A percentile compares a stretch with the other conserved stretches of the same genome.
Evolutionary conservation across 2,888 invertebrate genomes (phyloP).

Genomic region (Alloplasta piceator): DNA sequence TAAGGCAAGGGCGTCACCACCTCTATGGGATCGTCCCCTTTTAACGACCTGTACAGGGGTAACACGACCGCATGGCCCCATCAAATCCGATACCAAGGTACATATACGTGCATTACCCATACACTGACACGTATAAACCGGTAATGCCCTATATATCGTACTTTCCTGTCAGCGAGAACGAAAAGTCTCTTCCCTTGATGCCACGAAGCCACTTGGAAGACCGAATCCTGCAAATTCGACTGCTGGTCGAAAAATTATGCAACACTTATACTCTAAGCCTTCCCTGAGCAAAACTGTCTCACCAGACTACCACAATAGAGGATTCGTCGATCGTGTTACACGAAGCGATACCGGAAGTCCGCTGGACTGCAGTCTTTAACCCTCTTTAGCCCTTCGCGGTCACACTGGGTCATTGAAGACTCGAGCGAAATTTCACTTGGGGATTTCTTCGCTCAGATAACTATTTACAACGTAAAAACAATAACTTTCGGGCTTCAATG

Average conservation of each 20-base stretch:
- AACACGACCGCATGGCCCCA: conserved; percentile 77
- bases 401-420: too few relatives aligned
- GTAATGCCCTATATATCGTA: conserved; percentile 47
- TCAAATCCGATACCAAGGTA: conserved; percentile 76
- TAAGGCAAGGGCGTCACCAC: conserved; percentile 69
- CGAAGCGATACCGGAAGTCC: conserved; percentile 41
- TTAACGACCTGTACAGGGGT: conserved; percentile 77
- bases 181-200: conserved; percentile 42
- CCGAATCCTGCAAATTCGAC: conserved; percentile 37
- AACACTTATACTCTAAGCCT: conserved; percentile 13
- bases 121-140: conserved; percentile 23
- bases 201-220: conserved; percentile 55
- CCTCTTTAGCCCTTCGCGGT: too few relatives aligned
- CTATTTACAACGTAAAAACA: too few relatives aligned
- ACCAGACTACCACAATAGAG: conserved; percentile 9
- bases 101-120: too few relatives aligned
- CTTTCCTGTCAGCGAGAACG: conserved; percentile 34
- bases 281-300: conserved; percentile 5
- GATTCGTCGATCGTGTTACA: conserved; percentile 58
- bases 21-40: conserved; percentile 71
- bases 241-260: conserved; percentile 17
- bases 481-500: too few relatives aligned
- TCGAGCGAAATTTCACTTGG: too few relatives aligned
- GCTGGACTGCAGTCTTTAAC: conserved; percentile 19
- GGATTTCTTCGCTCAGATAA: too few relatives aligned